These are phyloP conservation scores for Mirounga angustirostris DNA, from an alignment of 2,113 vertebrate species.

Conservation along the genomic window DNA sequence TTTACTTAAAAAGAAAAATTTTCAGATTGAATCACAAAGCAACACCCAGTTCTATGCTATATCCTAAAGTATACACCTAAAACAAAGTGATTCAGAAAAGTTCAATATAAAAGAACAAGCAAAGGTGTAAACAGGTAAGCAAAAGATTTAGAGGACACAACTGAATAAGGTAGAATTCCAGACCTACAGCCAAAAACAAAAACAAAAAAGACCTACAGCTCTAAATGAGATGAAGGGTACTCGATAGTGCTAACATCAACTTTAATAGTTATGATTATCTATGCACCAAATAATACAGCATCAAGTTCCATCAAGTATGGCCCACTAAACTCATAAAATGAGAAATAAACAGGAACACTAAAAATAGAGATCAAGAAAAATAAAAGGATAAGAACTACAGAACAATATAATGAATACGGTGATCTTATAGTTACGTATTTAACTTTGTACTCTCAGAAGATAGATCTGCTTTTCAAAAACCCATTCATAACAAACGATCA, in stretches of 20 bases:
- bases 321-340: conserved; percentile 4
- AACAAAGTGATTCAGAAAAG: conserved; percentile 24
- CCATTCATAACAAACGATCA: conserved; percentile 3
- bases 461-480: not conserved
- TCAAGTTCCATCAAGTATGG: not conserved
- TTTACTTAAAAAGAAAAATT: conserved; percentile 41
- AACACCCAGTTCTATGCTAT: not conserved
- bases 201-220: not conserved
- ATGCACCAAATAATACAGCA: not conserved
- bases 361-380: not conserved
- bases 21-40: conserved; percentile 26
- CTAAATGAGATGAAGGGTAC: not conserved
- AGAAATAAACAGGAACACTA: not conserved
- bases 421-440: not conserved
- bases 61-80: conserved; percentile 44
- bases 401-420: not conserved
- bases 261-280: not conserved
- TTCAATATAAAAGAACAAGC: conserved; percentile 2
- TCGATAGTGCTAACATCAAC: not conserved
- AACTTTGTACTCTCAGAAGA: not conserved
- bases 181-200: not conserved
- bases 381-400: not conserved
- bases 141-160: not conserved
- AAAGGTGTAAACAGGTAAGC: not conserved
- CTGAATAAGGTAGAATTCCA: not conserved